A percentile compares a stretch with the other conserved stretches of the same genome.
Evolutionary conservation across 30 jellyfish, hydroid and myxozoan species (phyloP).

Genomic region (Pseudorhiza aurosa): DNA sequence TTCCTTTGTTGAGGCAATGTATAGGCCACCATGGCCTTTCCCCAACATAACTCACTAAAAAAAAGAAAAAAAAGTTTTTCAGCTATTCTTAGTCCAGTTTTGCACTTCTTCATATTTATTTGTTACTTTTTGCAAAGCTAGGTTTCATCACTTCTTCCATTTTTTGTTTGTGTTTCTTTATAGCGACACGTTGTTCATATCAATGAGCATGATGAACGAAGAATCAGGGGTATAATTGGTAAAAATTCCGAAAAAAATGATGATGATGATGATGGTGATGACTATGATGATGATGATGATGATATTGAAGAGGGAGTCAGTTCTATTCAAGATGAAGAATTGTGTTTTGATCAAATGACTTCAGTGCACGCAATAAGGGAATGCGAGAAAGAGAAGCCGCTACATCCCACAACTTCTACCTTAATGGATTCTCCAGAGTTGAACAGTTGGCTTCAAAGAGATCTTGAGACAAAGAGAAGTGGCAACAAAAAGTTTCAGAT

Average conservation of each 20-base stretch:
- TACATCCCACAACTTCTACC: constrained; percentile 12
- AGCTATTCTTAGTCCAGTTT: no score
- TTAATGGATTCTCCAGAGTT: constrained; percentile 18
- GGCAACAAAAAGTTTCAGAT: constrained; percentile 5
- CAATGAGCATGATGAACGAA: constrained; percentile 51
- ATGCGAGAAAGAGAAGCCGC: background rate
- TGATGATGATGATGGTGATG: background rate
- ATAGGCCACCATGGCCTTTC: no score
- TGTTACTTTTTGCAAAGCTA: no score
- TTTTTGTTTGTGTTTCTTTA: no score
- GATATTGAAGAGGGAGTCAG: background rate
- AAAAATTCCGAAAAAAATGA: constrained; percentile 24
- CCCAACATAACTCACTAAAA: no score
- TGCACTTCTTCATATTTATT: no score
- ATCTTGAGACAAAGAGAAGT: constrained; percentile 13
- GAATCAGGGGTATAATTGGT: constrained; percentile 39
- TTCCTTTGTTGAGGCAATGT: no score
- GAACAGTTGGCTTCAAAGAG: constrained; percentile 26
- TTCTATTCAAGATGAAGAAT: constrained; percentile 30
- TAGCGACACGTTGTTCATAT: constrained; percentile 71
- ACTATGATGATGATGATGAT: constrained; percentile 6
- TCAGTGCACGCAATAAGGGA: constrained; percentile 23
- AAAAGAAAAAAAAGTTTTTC: no score
- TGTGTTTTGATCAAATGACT: constrained; percentile 55
- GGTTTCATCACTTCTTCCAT: no score